A percentile compares a stretch with the other conserved stretches of the same genome.
Evolutionary conservation across 2,797 vertebrate genomes (phyloP).

Genomic region (Sebastolobus altivelis): DNA sequence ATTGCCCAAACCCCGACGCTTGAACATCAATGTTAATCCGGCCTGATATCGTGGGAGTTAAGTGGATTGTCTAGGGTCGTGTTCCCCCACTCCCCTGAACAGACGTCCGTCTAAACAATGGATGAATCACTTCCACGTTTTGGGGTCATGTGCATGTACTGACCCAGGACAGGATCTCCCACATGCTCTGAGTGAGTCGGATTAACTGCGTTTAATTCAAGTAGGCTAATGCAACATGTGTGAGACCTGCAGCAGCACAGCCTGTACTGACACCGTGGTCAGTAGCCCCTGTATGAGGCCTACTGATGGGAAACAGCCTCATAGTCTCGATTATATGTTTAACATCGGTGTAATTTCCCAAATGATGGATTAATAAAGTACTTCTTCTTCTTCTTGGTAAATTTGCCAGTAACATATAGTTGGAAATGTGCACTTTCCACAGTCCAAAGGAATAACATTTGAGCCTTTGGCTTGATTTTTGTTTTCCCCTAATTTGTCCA

Average conservation of each 20-base stretch:
- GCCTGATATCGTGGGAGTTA: not conserved
- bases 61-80: not conserved
- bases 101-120: too few relatives aligned
- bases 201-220: conserved; percentile 7
- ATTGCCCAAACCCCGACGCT: not conserved
- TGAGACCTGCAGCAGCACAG: conserved; percentile 1
- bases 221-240: not conserved
- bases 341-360: not conserved
- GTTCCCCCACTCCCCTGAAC: too few relatives aligned
- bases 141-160: not conserved
- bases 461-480: not conserved
- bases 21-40: not conserved
- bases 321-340: not conserved
- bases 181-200: not conserved
- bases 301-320: not conserved
- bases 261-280: not conserved
- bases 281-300: not conserved
- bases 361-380: not conserved
- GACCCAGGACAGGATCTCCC: not conserved
- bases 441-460: not conserved
- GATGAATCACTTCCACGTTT: conserved; percentile 15
- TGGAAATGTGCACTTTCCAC: not conserved
- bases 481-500: not conserved
- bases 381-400: not conserved
- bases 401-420: not conserved